Evolutionary conservation across 2,113 vertebrate genomes (phyloP), one percentile per base, ranked within the genome.

Genomic region (Rhinolophus sinicus): DNA sequence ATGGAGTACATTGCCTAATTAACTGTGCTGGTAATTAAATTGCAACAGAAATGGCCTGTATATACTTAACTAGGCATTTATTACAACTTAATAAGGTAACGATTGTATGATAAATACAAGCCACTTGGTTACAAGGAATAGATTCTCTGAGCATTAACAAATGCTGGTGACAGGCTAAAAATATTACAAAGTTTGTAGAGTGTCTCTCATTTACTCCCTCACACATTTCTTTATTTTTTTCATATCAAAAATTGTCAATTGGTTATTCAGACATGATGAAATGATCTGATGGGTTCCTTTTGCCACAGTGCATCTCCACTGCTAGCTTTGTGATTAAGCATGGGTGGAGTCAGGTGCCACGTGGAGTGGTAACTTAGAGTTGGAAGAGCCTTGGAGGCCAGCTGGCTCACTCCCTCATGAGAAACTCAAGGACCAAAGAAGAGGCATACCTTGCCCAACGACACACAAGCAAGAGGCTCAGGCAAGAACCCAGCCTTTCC

Each of bases 11-110:
- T 95, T 97, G 97, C 94, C 88, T 97, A 97, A 98, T 98, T 98
- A 98, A 96, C 52, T 97, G 95, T 93, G 62, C 96, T 97, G 84
- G 65, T 97, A 98, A 98, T 98, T 98, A 98, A 97, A 97, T 89
- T 97, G 86, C 72, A 97, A 97, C 70, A 95, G 96, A 98, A 97
- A 85, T 67, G 82, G 98, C 96, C 96, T 97, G 88, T 97, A 97
- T 97, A 56, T 78, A 97, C 88, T 97, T 98, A 96, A 93, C 38
- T 95, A 97, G 93, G 56, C 81, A 98, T 96, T 97, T 96, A 96
- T 93, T 98, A 97, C 94, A 91, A 93, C 92, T 96, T 97, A 97
- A 97, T 97, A 98, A 97, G 97, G 94, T 98, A 98, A 98, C 62
- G 58, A 96, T 75, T 97, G 83, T 89, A 90, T 94, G 78, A 97